Conservation (phyloP, 2,113 vertebrate species). For the Phaetusa simplex region DNA sequence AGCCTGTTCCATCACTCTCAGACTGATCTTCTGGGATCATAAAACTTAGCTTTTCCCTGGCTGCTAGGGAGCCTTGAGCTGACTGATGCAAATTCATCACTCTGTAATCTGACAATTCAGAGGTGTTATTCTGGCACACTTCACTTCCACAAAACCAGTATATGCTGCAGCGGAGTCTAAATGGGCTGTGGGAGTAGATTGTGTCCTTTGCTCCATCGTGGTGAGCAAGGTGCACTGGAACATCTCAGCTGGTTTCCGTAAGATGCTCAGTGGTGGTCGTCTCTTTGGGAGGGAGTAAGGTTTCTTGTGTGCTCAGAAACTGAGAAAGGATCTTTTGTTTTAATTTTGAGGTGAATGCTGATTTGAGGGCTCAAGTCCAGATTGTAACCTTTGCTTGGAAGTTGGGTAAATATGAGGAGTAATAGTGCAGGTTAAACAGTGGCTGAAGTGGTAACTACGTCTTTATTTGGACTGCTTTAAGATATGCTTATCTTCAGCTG, state of each 20-base stretch:
- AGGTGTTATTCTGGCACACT: not conserved
- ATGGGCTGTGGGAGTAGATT: not conserved
- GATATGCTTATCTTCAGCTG: not conserved
- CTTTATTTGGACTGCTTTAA: not conserved
- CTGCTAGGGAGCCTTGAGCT: not conserved
- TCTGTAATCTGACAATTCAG: not conserved
- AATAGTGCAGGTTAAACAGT: not conserved
- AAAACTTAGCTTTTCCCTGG: not conserved
- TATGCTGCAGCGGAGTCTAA: not conserved
- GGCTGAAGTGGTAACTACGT: not conserved
- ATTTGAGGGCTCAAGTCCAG: not conserved
- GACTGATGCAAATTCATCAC: not conserved
- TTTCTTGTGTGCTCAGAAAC: not conserved
- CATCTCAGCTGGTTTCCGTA: not conserved
- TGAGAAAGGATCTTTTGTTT: not conserved
- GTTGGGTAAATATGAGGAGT: not conserved
- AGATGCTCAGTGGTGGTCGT: not conserved
- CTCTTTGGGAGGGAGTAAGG: not conserved
- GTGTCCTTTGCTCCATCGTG: not conserved
- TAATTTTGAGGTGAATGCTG: not conserved
- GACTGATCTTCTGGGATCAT: not conserved
- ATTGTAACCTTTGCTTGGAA: not conserved
- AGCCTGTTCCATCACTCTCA: not conserved
- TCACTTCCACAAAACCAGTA: not conserved
- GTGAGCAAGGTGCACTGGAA: not conserved